Evolutionary conservation across 2,113 vertebrate species (phyloP).

Genomic region (Colossoma macropomum): DNA sequence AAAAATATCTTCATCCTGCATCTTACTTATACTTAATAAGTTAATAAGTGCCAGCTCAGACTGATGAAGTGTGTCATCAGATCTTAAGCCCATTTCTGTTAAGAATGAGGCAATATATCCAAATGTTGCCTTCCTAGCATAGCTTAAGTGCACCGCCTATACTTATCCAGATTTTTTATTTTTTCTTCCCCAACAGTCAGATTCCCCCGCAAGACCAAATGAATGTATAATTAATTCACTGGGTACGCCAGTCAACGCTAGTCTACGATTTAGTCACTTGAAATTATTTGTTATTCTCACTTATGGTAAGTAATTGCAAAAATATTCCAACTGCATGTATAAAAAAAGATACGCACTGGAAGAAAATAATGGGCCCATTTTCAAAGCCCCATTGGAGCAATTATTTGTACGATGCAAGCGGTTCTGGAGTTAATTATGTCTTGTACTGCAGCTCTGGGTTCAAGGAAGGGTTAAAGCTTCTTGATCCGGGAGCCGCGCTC

Average conservation of each 20-base stretch:
- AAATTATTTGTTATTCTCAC: constrained; percentile 67
- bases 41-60: constrained; percentile 41
- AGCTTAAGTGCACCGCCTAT: constrained; percentile 54
- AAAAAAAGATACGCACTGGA: constrained; percentile 51
- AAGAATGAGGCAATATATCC: constrained; percentile 13
- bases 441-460: constrained; percentile 35
- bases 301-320: constrained; percentile 63
- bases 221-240: constrained; percentile 58
- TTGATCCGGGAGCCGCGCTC: background rate
- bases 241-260: too few species aligned
- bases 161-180: constrained; percentile 48
- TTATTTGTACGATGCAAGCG: constrained; percentile 42
- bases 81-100: constrained; percentile 4
- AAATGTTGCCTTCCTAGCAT: constrained; percentile 49
- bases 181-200: constrained; percentile 16
- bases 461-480: constrained; percentile 35
- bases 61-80: constrained; percentile 19
- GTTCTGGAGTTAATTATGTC: constrained; percentile 32
- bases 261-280: constrained; percentile 53
- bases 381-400: constrained; percentile 28
- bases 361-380: constrained; percentile 47
- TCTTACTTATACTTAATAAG: background rate
- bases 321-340: constrained; percentile 59
- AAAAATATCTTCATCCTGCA: background rate
- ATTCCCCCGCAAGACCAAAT: constrained; percentile 43